phyloP scores from a whole-genome alignment of 2,888 invertebrate genomes.

The Nemotelus pantherinus region DNA sequence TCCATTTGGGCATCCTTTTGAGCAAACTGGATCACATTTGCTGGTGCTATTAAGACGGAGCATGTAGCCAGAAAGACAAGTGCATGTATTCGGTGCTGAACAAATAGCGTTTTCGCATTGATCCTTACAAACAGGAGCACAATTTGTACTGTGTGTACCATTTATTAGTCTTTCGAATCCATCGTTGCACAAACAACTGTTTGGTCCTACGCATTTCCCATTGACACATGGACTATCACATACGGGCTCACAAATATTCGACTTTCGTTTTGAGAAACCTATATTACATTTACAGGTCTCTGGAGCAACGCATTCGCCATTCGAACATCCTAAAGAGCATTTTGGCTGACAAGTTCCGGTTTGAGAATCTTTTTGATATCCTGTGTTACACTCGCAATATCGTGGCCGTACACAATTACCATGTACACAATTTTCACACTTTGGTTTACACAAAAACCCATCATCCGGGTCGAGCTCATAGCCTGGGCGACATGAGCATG shows the following conservation, averaged over 20 bases:
- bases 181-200: conserved; percentile 55
- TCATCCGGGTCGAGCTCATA: conserved; percentile 51
- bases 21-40: conserved; percentile 50
- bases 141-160: background rate
- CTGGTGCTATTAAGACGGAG: background rate
- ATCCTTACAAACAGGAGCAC: conserved; percentile 1
- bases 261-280: background rate
- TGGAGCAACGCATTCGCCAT: conserved; percentile 68
- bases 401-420: conserved; percentile 72
- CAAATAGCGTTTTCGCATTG: conserved; percentile 59
- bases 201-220: conserved; percentile 56
- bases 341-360: conserved; percentile 52
- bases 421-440: conserved; percentile 66
- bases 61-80: conserved; percentile 56
- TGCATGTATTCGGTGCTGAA: conserved; percentile 58
- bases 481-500: conserved; percentile 46
- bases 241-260: background rate
- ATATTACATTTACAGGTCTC: conserved; percentile 63
- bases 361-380: conserved; percentile 55
- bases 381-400: conserved; percentile 66
- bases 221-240: conserved; percentile 56
- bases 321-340: conserved; percentile 55
- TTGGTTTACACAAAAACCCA: background rate
- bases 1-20: conserved; percentile 58
- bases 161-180: conserved; percentile 38